These are phyloP conservation scores for Rhynchonycteris naso DNA, from an alignment of 2,797 vertebrate genomes.

Conservation along the genomic window DNA sequence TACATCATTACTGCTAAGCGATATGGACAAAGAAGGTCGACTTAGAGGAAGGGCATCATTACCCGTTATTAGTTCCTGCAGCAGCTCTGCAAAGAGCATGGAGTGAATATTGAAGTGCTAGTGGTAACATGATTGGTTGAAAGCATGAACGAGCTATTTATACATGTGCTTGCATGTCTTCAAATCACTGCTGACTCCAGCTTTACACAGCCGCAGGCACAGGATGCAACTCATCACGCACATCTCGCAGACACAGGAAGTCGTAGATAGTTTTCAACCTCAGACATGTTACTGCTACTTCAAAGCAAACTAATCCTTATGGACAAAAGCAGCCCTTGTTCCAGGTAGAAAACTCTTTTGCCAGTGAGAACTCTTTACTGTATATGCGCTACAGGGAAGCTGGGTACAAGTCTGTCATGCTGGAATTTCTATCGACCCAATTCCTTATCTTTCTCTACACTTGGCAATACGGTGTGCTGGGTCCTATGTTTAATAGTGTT, in stretches of 20 bases:
- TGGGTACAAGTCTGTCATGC: neutral
- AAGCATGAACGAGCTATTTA: neutral
- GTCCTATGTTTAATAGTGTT: neutral
- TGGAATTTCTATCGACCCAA: neutral
- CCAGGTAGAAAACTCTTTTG: neutral
- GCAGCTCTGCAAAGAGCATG: neutral
- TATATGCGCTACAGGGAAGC: no score
- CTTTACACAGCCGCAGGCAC: neutral
- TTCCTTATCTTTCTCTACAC: neutral
- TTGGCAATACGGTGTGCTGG: neutral
- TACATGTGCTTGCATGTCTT: neutral
- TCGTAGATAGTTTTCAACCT: neutral
- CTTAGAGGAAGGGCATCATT: neutral
- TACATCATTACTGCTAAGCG: neutral
- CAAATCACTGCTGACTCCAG: neutral
- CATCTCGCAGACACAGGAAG: neutral
- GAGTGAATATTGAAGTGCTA: neutral
- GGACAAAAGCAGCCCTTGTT: neutral
- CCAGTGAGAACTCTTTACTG: neutral
- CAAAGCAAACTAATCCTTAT: neutral
- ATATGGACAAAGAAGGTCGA: neutral
- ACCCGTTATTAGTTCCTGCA: no score
- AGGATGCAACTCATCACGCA: neutral
- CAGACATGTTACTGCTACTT: neutral
- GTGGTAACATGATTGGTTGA: neutral